Base-by-base conservation (phyloP, 2,888 invertebrate species). In the Notodonta dromedarius region DNA sequence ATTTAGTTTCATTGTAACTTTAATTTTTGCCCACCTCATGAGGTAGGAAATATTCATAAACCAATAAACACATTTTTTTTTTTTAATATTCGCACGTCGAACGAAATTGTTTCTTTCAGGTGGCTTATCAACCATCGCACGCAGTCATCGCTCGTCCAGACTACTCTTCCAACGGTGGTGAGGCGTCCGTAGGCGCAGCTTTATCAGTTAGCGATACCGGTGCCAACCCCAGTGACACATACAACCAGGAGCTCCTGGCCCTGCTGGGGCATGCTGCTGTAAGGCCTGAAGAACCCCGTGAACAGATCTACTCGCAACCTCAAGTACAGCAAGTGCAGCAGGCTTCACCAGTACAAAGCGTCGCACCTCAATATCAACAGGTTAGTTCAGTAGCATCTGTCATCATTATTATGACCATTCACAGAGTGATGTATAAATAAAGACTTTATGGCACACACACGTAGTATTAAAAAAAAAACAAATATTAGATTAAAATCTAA, bases 101-200 rank as follows among this genome's bases (percentile, higher is more conserved):
- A 35, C 4, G 35, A 24, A 24, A 3, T 53, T 11, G 8, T 58
- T 39, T n/a, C 32, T 39, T 40, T 56, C 44, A 92, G 91, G 89
- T 90, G 12, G 76, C 89, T 3, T 76, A 84, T 32, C 90, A 89
- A 59, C 92, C 93, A 12, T 93, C 93, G 0, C 93, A 88, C 62
- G 86, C 93, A 7, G 89, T 93, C 50, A 93, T 93, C 58, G 86
- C 91, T 16, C 90, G 93, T 39, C 93, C 93, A 0, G 83, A 87
- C 61, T 90, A 83, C 74, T 80, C 88, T 0, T 83, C 88, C 3
- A 89, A 91, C 50, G 92, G 92, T 2, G 93, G 91, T 1, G 93
- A 93, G 70, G 93, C 93, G 0, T 93, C 93, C 5, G 93, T 93
- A 0, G 93, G 93, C 8, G 93, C 93, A 5, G 93, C 93, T 2